Conservation (phyloP, 2,888 invertebrate genomes). For the Amblyjoppa fuscipennis region DNA sequence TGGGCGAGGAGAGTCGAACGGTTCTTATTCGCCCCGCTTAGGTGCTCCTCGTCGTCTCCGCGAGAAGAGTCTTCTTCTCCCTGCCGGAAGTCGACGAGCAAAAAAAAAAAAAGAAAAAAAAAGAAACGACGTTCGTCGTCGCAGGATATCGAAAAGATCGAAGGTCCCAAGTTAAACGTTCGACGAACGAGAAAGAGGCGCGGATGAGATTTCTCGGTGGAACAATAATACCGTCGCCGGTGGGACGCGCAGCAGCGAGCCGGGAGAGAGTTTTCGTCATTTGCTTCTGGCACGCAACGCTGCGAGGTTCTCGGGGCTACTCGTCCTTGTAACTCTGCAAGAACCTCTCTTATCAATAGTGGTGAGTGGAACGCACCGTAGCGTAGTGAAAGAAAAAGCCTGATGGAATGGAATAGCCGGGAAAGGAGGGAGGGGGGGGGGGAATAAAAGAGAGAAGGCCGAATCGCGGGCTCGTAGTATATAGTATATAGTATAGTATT, state of each 20-base stretch:
- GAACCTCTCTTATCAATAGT: constrained; percentile 35
- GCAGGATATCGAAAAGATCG: not conserved
- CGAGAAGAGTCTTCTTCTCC: not conserved
- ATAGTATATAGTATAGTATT: constrained; percentile 31
- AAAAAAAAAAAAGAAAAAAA: not conserved
- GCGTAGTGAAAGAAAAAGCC: constrained; percentile 31
- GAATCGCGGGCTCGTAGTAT: constrained; percentile 34
- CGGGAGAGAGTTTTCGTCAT: constrained; percentile 30
- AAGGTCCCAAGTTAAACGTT: not conserved
- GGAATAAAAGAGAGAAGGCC: constrained; percentile 37
- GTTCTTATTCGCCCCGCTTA: not conserved
- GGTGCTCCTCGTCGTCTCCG: not conserved
- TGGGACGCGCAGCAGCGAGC: constrained; percentile 45
- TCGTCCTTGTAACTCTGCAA: constrained; percentile 26
- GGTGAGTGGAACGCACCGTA: constrained; percentile 51
- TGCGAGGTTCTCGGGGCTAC: constrained; percentile 25
- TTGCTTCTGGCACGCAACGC: constrained; percentile 27
- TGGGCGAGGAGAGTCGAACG: constrained; percentile 2
- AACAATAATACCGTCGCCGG: constrained; percentile 2
- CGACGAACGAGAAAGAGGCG: not conserved
- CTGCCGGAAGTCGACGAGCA: not conserved
- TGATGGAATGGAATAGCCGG: constrained; percentile 43
- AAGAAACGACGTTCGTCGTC: not conserved
- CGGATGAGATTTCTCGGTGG: constrained; percentile 20
- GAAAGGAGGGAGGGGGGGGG: constrained; percentile 1